Conservation (phyloP, 2,888 invertebrate species). For the Biston stratarius region DNA sequence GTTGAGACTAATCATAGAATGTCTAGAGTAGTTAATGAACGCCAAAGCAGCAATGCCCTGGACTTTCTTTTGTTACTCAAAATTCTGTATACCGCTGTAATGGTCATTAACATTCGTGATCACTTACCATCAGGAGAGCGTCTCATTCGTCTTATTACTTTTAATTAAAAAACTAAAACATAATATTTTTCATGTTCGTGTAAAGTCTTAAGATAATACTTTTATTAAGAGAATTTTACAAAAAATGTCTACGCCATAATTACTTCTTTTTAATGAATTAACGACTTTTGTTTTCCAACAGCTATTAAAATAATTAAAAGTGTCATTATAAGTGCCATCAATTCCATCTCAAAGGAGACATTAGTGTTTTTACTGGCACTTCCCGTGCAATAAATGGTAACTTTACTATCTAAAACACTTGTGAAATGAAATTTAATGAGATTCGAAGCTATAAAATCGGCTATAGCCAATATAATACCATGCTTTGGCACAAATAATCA, state of each 20-base stretch:
- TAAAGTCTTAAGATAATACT: neutral
- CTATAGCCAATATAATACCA: neutral
- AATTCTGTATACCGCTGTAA: too few relatives aligned
- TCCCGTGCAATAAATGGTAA: conserved; percentile 70
- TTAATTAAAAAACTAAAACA: too few relatives aligned
- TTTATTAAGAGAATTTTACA: conserved; percentile 26
- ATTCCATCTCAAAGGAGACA: conserved; percentile 80
- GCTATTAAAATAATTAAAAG: conserved; percentile 85
- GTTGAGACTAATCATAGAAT: too few relatives aligned
- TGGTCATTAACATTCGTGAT: too few relatives aligned
- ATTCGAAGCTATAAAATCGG: conserved; percentile 25
- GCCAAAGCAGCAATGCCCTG: too few relatives aligned
- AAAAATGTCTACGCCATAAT: conserved; percentile 61
- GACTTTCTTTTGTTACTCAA: too few relatives aligned
- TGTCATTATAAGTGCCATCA: conserved; percentile 83
- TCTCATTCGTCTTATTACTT: too few relatives aligned
- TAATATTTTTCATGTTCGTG: neutral
- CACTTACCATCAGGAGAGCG: too few relatives aligned
- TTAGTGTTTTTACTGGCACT: conserved; percentile 78
- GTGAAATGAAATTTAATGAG: conserved; percentile 54
- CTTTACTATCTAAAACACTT: conserved; percentile 66
- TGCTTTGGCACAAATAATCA: too few relatives aligned
- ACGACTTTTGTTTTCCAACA: conserved; percentile 80
- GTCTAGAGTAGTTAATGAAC: too few relatives aligned
- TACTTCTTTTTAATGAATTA: conserved; percentile 82